Percentiles rank a stretch among this genome's conserved stretches.
Evolutionary conservation across 2,113 vertebrate genomes (phyloP).

Genomic region (Trematocara nigrifrons): DNA sequence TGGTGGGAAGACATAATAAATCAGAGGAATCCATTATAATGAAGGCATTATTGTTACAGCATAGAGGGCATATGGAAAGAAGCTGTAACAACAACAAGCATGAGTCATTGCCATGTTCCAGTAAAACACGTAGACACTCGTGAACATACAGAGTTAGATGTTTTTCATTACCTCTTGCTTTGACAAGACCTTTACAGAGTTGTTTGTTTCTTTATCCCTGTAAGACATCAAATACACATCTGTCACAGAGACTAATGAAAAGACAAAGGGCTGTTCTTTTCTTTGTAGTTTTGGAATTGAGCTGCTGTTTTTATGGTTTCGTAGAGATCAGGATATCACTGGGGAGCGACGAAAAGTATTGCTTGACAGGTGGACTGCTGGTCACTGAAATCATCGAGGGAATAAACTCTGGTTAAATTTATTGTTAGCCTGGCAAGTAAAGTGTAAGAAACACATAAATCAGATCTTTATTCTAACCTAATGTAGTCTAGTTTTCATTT

Average conservation of each 20-base stretch:
- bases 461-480: neutral
- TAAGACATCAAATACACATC: neutral
- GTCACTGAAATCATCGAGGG: neutral
- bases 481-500: neutral
- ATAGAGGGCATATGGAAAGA: neutral
- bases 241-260: conserved; percentile 15
- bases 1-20: neutral
- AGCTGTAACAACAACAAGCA: neutral
- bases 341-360: neutral
- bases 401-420: neutral
- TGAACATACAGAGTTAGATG: neutral
- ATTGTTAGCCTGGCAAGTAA: neutral
- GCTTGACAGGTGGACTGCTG: neutral
- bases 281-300: conserved; percentile 2
- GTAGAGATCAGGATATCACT: neutral
- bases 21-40: neutral
- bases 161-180: neutral
- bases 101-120: neutral
- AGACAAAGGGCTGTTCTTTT: neutral
- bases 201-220: neutral
- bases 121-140: neutral
- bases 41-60: neutral
- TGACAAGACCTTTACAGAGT: neutral
- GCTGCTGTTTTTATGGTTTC: neutral
- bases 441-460: neutral